Base-by-base conservation (phyloP, 2,113 vertebrate genomes). In the Catharus bicknelli region DNA sequence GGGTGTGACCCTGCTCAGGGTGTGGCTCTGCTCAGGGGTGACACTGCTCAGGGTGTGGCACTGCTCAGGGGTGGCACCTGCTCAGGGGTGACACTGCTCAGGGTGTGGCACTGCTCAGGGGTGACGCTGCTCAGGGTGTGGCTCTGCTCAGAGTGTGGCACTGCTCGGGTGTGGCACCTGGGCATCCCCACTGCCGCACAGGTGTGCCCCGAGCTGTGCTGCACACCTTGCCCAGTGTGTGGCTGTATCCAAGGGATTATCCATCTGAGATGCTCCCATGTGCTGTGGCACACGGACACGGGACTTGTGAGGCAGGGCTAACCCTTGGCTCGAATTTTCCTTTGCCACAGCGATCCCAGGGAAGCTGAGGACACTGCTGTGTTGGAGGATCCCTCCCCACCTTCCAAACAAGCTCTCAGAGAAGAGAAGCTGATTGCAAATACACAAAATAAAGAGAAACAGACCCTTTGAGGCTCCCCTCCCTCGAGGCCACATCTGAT, bases 231-330 rank as follows among this genome's bases (percentile, higher is more conserved):
- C 13, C 10, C 38, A 4, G 32, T 0, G 5, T 1, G 10, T 16
- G 53, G 32, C 38, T 72, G 12, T n/a, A 5, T 13, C 63, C 3
- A 0, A 2, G 27, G 32, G 4, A 3, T 82, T 19, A 4, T 7
- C 30, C 5, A 0, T 32, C 27, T 0, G 62, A 20, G 67, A 23
- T 36, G 1, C 11, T 27, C 22, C 43, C 15, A 38, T 9, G 25
- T 51, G 50, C 17, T 59, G 13, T 9, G 80, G 38, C 22, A 38
- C n/a, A 22, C 3, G 17, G 59, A 7, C 53, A 58, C 9, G 22
- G 42, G 50, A 5, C 19, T 2, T 1, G 8, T 2, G 7, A 53
- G n/a, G 48, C 16, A 55, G 54, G 22, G 38, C 32, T 83, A 5
- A 62, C 32, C 16, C 19, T 43, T 11, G 18, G 16, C 18, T 53